phyloP scores from a whole-genome alignment of 2,797 vertebrate species.

The Platyrinchus mystaceus region DNA sequence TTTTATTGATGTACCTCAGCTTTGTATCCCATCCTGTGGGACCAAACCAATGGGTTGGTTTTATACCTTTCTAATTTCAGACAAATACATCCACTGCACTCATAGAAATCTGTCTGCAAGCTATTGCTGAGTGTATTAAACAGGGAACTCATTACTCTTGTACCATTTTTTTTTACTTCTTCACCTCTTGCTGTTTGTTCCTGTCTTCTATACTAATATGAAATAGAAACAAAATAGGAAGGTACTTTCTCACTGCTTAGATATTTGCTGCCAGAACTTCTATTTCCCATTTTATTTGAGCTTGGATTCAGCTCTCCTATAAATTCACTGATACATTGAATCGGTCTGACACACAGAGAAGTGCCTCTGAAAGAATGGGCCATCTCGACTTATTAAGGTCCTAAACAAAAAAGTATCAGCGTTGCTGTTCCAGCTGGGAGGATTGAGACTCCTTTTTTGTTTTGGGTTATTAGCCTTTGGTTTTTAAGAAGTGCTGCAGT shows the following conservation, averaged over 20 bases:
- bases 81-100: neutral
- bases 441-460: neutral
- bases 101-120: neutral
- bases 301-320: neutral
- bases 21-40: conserved; percentile 26
- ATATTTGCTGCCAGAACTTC: neutral
- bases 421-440: neutral
- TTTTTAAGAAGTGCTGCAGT: neutral
- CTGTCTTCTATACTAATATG: neutral
- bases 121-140: neutral
- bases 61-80: conserved; percentile 16
- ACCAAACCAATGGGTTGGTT: neutral
- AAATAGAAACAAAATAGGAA: neutral
- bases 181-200: neutral
- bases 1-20: conserved; percentile 55
- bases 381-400: neutral
- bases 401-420: neutral
- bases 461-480: neutral
- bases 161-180: neutral
- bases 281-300: neutral
- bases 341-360: neutral
- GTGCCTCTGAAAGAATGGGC: neutral
- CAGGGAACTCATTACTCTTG: neutral
- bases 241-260: neutral
- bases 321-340: neutral